Conservation (phyloP, 2,888 invertebrate genomes). For the Lepeophtheirus nordmannii region DNA sequence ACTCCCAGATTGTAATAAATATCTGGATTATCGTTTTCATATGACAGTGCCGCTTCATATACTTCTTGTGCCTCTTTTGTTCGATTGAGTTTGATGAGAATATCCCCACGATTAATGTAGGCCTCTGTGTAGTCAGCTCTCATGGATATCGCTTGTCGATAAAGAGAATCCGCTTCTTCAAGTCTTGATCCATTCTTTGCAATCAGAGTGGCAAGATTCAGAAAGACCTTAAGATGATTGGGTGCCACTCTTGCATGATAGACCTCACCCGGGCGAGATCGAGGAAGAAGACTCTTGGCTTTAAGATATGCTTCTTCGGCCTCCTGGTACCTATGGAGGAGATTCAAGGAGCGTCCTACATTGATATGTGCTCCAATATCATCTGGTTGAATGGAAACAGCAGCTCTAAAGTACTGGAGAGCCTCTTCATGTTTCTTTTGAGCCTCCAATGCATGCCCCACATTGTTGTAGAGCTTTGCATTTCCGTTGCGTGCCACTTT, state of each 20-base stretch:
- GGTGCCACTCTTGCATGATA: conserved; percentile 91
- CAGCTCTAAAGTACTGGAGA: conserved; percentile 60
- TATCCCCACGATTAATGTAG: conserved; percentile 90
- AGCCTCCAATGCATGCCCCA: conserved; percentile 83
- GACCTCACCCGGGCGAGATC: conserved; percentile 79
- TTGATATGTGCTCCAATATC: conserved; percentile 95
- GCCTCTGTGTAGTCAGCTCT: conserved; percentile 87
- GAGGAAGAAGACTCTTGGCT: conserved; percentile 74
- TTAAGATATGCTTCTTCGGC: conserved; percentile 81
- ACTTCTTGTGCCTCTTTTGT: conserved; percentile 86
- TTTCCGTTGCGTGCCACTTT: conserved; percentile 49
- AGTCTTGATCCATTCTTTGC: conserved; percentile 77
- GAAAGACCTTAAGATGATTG: conserved; percentile 84
- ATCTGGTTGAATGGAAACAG: conserved; percentile 64
- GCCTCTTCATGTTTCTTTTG: conserved; percentile 55
- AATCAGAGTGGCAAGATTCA: conserved; percentile 84
- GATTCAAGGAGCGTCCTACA: conserved; percentile 85
- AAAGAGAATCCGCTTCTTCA: conserved; percentile 83
- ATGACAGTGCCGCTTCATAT: conserved; percentile 76
- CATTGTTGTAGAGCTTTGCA: conserved; percentile 92
- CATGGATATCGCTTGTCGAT: conserved; percentile 92
- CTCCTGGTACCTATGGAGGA: conserved; percentile 66
- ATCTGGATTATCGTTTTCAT: conserved; percentile 83
- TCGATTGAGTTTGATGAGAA: conserved; percentile 80
- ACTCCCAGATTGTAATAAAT: conserved; percentile 90